Conservation (phyloP, 2,113 vertebrate species). For the Gadus macrocephalus region DNA sequence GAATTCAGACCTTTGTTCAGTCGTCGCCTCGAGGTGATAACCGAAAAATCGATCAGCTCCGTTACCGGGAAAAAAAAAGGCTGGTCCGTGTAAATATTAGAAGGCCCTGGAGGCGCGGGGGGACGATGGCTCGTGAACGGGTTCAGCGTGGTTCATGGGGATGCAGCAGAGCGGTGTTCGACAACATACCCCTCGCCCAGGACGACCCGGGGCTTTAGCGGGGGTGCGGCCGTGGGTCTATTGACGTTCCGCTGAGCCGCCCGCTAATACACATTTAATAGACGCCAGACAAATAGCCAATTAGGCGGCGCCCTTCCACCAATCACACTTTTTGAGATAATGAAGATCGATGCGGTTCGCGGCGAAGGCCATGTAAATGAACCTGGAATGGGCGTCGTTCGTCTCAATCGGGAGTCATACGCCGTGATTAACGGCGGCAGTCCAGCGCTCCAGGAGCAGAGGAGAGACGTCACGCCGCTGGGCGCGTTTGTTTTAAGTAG, state of each 20-base stretch:
- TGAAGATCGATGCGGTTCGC: conserved; percentile 54
- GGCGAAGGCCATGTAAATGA: conserved; percentile 35
- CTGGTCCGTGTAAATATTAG: conserved; percentile 10
- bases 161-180: conserved; percentile 27
- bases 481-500: conserved; percentile 3
- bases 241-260: conserved; percentile 51
- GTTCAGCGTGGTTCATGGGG: conserved; percentile 19
- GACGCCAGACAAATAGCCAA: conserved; percentile 51
- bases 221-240: conserved; percentile 47
- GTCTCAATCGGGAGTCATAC: conserved; percentile 36
- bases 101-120: conserved; percentile 31
- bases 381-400: conserved; percentile 33
- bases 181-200: conserved; percentile 25
- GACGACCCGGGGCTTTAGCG: conserved; percentile 31
- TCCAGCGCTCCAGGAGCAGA: conserved; percentile 4
- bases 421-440: conserved; percentile 25
- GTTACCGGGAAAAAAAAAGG: conserved; percentile 12
- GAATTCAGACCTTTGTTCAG: conserved; percentile 33
- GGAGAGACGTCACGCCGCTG: not conserved
- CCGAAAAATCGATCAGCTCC: conserved; percentile 36
- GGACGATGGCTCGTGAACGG: conserved; percentile 21
- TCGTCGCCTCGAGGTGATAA: conserved; percentile 18
- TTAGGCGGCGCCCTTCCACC: conserved; percentile 44
- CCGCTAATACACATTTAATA: conserved; percentile 58
- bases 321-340: conserved; percentile 50